phyloP scores from a whole-genome alignment of 1,140 invertebrate genomes.

The Ips nitidus region DNA sequence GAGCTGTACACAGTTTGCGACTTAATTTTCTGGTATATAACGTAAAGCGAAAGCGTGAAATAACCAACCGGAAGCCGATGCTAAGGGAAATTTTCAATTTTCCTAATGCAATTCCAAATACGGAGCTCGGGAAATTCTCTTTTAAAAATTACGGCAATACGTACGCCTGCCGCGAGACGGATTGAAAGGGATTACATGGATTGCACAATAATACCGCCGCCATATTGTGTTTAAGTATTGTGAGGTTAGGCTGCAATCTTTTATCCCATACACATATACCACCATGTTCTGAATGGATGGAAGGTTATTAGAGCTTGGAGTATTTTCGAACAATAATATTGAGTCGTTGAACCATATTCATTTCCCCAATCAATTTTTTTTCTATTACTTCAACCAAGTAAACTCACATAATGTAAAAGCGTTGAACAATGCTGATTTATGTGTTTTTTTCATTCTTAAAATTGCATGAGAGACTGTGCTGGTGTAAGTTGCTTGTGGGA shows the following conservation, averaged over 20 bases:
- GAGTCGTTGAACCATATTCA: too few relatives aligned
- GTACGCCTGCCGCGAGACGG: conserved; percentile 20
- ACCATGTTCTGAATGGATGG: too few relatives aligned
- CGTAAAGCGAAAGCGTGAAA: not conserved
- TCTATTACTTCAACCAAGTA: too few relatives aligned
- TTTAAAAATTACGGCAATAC: conserved; percentile 30
- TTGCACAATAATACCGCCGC: conserved; percentile 13
- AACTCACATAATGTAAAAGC: too few relatives aligned
- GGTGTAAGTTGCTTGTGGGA: too few relatives aligned
- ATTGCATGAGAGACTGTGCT: too few relatives aligned
- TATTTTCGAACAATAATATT: too few relatives aligned
- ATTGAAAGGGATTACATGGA: conserved; percentile 23
- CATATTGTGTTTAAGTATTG: conserved; percentile 25
- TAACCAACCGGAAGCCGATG: not conserved
- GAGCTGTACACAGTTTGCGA: not conserved
- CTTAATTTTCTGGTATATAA: not conserved
- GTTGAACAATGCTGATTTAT: too few relatives aligned
- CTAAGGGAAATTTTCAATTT: conserved; percentile 19
- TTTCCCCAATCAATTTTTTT: too few relatives aligned
- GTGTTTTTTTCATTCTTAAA: too few relatives aligned
- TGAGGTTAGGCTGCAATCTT: conserved; percentile 5
- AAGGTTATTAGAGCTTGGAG: too few relatives aligned
- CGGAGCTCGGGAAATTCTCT: conserved; percentile 6
- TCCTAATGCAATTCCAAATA: conserved; percentile 22
- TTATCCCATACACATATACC: not conserved